Base-by-base conservation (phyloP, 2,888 invertebrate genomes). In the Bembecia ichneumoniformis region DNA sequence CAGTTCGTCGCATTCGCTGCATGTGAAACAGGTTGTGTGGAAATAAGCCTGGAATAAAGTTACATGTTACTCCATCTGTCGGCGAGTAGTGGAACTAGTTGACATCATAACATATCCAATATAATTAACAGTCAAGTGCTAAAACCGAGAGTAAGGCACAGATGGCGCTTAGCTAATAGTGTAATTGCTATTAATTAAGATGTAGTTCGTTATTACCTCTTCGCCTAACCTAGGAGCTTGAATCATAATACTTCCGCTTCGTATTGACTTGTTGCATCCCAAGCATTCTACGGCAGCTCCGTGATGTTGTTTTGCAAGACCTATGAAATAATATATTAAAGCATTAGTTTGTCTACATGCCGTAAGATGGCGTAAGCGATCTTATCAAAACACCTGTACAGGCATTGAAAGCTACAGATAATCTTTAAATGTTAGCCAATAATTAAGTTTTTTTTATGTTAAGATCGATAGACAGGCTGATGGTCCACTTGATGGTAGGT, bases 11-110 rank as follows among this genome's bases (percentile, higher is more conserved):
- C 98, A 98, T 51, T 92, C 91, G 60, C 90, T 88, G 84, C 98
- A 99, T 51, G 91, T 89, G 83, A 98, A 99, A 82, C 99, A 99
- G 49, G 93, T 91, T 2, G 98, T 96, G 82, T 98, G 98, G 93
- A 95, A 98, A 60, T 91, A 89, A 49, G 89, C 88, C 86, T 89
- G 64, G 2, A 49, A 49, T 58, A 35, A 49, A 52, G 45, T 47
- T 17, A 46, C 28, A 43, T 46, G 35, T 46, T 40, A 48, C 11
- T 36, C 16, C 17, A n/a, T 46, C 20, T 28, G 0, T 2, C 9
- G 28, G 28, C 9, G 28, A 7, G 28, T 28, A 9, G 28, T 2
- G 9, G 20, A 46, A 28, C 13, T 11, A 46, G n/a, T 35, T 35
- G 15, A 11, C 50, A 51, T n/a, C 14, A 49, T 34, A 50, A 4